These are phyloP conservation scores for Gracilinanus agilis DNA, from an alignment of 2,113 vertebrate genomes.

Conservation along the genomic window DNA sequence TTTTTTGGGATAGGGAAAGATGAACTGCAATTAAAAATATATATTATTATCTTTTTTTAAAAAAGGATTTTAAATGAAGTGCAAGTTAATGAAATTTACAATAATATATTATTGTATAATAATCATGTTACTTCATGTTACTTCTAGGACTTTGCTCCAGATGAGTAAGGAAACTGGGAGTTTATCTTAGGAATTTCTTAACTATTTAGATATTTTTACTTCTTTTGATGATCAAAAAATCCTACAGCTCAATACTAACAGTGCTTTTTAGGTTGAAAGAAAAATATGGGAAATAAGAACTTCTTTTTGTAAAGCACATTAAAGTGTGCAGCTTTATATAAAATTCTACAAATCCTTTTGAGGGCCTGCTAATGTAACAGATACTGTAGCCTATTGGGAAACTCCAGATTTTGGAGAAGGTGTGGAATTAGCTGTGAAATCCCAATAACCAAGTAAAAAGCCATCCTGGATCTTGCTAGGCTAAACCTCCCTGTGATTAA, in stretches of 20 bases:
- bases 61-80: not conserved
- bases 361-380: not conserved
- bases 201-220: not conserved
- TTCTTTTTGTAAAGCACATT: not conserved
- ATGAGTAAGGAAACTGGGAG: not conserved
- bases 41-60: not conserved
- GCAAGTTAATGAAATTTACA: not conserved
- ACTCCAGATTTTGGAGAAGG: not conserved
- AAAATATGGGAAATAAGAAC: not conserved
- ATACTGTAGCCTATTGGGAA: not conserved
- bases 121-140: not conserved
- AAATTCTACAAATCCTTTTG: not conserved
- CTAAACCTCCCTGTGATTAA: not conserved
- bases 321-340: not conserved
- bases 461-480: not conserved
- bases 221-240: not conserved
- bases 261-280: not conserved
- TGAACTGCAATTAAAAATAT: too few relatives aligned
- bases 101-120: too few relatives aligned
- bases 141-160: not conserved
- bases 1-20: not conserved
- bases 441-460: not conserved
- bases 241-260: not conserved
- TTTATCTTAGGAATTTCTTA: not conserved
- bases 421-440: not conserved